phyloP scores from a whole-genome alignment of 2,797 vertebrate species.

The Tokudaia tokunoshimensis region DNA sequence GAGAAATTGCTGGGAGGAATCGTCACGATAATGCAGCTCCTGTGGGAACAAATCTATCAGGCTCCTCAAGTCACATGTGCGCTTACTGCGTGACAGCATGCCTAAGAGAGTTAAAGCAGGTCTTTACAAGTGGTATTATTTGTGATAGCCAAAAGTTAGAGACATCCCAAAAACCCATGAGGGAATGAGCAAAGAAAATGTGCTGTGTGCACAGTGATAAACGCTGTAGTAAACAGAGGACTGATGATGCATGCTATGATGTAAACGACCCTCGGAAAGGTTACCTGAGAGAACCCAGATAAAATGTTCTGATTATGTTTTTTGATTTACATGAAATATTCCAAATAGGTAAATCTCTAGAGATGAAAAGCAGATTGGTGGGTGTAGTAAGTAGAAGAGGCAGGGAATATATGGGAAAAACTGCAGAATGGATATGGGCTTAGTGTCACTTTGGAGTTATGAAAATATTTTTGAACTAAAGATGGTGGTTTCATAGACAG shows the following conservation, averaged over 20 bases:
- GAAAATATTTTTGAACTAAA: slow-evolving; percentile 30
- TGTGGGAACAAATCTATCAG: background rate
- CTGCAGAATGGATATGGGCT: background rate
- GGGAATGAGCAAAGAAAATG: background rate
- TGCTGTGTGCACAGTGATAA: background rate
- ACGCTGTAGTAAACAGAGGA: background rate
- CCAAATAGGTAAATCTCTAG: background rate
- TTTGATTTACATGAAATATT: slow-evolving; percentile 8
- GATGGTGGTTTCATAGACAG: background rate
- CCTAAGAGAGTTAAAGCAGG: background rate
- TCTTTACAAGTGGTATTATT: background rate
- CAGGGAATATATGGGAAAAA: background rate
- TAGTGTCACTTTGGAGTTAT: slow-evolving; percentile 14
- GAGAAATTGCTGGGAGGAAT: background rate
- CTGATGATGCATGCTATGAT: background rate
- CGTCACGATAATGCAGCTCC: background rate
- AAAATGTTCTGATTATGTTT: background rate
- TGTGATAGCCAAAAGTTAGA: background rate
- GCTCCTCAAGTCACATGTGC: background rate
- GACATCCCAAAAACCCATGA: background rate
- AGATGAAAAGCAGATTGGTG: background rate
- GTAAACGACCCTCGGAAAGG: background rate
- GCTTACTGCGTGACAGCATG: background rate
- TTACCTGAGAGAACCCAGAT: slow-evolving; percentile 22
- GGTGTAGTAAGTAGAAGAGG: background rate